These are phyloP conservation scores for Danio tinwini DNA, from an alignment of 2,797 vertebrate species.

Conservation along the genomic window DNA sequence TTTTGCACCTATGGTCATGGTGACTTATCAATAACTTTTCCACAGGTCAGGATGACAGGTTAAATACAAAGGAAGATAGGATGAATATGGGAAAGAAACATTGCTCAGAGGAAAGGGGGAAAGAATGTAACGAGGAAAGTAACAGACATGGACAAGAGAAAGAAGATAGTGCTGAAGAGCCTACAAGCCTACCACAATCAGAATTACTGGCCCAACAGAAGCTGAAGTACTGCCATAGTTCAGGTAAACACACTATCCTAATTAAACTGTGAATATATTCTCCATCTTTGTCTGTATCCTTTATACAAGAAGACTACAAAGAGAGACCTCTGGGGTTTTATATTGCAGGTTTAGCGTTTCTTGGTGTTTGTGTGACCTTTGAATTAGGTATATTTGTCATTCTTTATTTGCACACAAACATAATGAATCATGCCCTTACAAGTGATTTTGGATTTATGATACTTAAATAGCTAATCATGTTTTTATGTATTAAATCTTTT, in stretches of 20 bases:
- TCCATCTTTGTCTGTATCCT: neutral
- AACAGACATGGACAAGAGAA: neutral
- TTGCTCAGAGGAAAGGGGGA: conserved; percentile 20
- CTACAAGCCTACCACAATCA: neutral
- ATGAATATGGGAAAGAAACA: neutral
- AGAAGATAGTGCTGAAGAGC: conserved; percentile 14
- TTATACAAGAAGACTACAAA: conserved; percentile 20
- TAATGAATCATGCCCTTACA: conserved; percentile 31
- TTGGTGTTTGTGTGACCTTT: conserved; percentile 34
- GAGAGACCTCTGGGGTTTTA: conserved; percentile 19
- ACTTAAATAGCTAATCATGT: neutral
- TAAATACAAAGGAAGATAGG: conserved; percentile 24
- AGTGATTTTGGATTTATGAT: conserved; percentile 18
- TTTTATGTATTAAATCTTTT: conserved; percentile 2
- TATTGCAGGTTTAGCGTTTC: conserved; percentile 14
- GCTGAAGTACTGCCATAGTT: neutral
- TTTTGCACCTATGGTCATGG: neutral
- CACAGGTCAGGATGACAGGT: conserved; percentile 25
- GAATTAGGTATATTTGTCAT: conserved; percentile 32
- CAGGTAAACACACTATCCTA: conserved; percentile 3
- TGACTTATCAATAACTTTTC: neutral
- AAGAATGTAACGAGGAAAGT: neutral
- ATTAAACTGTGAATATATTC: neutral
- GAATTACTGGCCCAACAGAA: neutral
- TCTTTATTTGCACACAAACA: conserved; percentile 28